A percentile compares a stretch with the other conserved stretches of the same genome.
Conservation (phyloP, 2,888 invertebrate species). For the Ametastegia equiseti region DNA sequence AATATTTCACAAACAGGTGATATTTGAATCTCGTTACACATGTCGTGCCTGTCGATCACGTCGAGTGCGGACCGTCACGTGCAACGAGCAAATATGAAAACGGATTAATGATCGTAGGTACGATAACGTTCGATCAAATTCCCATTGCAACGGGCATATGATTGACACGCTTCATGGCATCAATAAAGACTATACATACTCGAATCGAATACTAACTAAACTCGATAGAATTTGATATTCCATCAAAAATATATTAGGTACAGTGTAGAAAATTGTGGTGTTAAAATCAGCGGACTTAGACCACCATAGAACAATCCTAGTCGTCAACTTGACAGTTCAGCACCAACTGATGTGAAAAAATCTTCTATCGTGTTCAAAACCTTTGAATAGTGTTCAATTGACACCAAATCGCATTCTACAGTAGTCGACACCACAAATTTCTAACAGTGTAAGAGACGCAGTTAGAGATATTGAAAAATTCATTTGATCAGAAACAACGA, state of each 20-base stretch:
- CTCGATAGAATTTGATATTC: background rate
- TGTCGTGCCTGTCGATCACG: slow-evolving; percentile 28
- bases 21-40: slow-evolving; percentile 30
- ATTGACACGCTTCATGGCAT: background rate
- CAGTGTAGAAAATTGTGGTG: background rate
- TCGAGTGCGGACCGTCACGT: slow-evolving; percentile 5
- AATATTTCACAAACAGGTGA: slow-evolving; percentile 18
- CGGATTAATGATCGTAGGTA: slow-evolving; percentile 9
- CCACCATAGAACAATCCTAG: too few species aligned
- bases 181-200: background rate
- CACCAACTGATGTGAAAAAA: too few species aligned
- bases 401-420: too few species aligned
- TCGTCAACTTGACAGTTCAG: too few species aligned
- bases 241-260: background rate
- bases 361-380: too few species aligned
- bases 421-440: too few species aligned
- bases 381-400: too few species aligned
- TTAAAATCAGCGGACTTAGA: too few species aligned
- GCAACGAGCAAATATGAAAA: slow-evolving; percentile 8
- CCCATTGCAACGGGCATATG: background rate
- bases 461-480: too few species aligned
- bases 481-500: background rate
- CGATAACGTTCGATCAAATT: slow-evolving; percentile 8
- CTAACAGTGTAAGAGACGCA: too few species aligned
- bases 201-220: background rate